Base-by-base conservation (phyloP, 2,797 vertebrate species). In the Craterocephalus amniculus region DNA sequence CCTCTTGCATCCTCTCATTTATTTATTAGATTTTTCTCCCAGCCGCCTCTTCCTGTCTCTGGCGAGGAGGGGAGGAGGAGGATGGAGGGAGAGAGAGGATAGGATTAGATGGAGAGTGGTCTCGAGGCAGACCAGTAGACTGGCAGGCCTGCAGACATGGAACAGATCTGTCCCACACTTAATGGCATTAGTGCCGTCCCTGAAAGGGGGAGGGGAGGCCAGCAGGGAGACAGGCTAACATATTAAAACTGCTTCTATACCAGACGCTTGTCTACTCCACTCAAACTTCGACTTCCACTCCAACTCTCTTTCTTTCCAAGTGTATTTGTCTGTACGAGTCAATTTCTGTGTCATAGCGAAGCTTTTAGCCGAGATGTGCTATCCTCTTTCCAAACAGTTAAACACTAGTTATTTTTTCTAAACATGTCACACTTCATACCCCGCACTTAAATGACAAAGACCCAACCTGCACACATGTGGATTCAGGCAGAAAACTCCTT, bases 1-100 rank as follows among this genome's bases (percentile, higher is more conserved):
- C 91, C 91, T 93, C 88, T 92, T 94, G 93, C 94, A 94, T 95
- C 94, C 94, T 94, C 94, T 95, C 93, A 95, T 95, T 95, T 94
- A 94, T 95, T 95, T 95, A 94, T 95, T 95, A 94, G 94, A 94
- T 93, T 93, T 92, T 92, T 91, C 92, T 92, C 92, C 90, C 86
- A 88, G 87, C 92, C 91, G 92, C 92, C 91, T 94, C 94, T 95
- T 95, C 93, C 94, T 95, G 94, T 95, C 94, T 95, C 93, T 93
- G 88, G 91, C 81, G 83, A 89, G 87, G 90, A 87, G 89, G 88
- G 86, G 89, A 90, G 89, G 84, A 68, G 80, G 89, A 86, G 86
- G 89, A 88, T 80, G 76, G 91, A 88, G 91, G 86, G 88, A 90
- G 85, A 84, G 81, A 87, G 87, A 90, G 93, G 93, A 94, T 93